Evolutionary conservation across 2,113 vertebrate species (phyloP), one percentile per base, ranked within the genome.

Genomic region (Antechinus flavipes): DNA sequence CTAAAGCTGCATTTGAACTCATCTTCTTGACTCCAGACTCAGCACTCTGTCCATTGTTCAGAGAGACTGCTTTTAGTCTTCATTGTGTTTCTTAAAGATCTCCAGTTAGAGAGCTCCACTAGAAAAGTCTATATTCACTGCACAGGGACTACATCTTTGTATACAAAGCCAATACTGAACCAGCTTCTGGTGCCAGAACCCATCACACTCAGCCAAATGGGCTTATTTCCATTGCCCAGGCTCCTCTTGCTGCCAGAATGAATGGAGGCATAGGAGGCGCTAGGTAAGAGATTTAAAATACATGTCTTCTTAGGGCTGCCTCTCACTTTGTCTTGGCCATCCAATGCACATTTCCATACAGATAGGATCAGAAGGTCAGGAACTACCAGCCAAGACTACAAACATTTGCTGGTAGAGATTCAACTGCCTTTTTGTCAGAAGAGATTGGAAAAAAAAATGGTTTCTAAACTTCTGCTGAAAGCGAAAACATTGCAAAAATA

Each of bases 331-430:
- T 47, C 12, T 58, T 58, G 3, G 11, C 58, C 46, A 25, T 89
- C 26, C 52, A 93, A 19, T 54, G 35, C 54, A 47, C 53, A 6
- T 93, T 93, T 95, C 93, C 58, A 23, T 47, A 89, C 76, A 91
- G 46, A 89, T 92, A 50, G 89, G 22, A 27, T 90, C 12, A 30
- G 24, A 50, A 95, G 90, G 61, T 50, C 12, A 56, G 50, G 52
- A n/a, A 76, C 68, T 26, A 90, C 22, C 93, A 10, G 26, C 92
- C 92, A 90, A 61, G 68, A 95, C 50, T 42, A 47, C 16, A 22
- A 0, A 92, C 49, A 93, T 50, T 93, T 91, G 26, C 47, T 89
- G 54, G 89, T 47, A 24, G 8, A 61, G 68, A 56, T 90, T 90
- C 53, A 89, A 76, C 53, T 92, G 89, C 76, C 68, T 91, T 52